These are phyloP conservation scores for Elymnias hypermnestra DNA, from an alignment of 1,140 invertebrate genomes.

Conservation along the genomic window DNA sequence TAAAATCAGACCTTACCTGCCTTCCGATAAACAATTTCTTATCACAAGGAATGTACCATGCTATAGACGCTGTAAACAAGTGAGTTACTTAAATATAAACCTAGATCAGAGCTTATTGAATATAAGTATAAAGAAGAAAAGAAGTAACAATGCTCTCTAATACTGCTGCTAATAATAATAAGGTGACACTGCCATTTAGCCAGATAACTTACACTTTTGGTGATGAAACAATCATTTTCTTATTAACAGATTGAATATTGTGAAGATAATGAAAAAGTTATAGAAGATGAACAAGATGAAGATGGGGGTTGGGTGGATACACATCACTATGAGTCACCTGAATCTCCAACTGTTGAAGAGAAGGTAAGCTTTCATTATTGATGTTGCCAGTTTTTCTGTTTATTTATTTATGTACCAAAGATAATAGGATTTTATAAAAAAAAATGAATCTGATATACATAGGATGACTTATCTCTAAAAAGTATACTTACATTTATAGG, in stretches of 20 bases:
- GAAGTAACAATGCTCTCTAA: no score
- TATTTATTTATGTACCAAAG: no score
- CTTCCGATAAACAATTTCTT: constrained; percentile 97
- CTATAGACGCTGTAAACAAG: constrained; percentile 93
- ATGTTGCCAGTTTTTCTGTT: not conserved
- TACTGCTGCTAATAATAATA: no score
- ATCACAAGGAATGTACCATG: constrained; percentile 98
- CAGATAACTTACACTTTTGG: no score
- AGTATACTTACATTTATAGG: no score
- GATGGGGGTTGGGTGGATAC: constrained; percentile 99
- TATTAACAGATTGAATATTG: constrained; percentile 87
- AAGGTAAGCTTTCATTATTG: constrained; percentile 68
- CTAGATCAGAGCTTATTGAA: no score
- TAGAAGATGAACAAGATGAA: constrained; percentile 92
- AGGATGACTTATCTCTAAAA: no score
- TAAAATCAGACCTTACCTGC: constrained; percentile 91
- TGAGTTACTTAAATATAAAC: constrained; percentile 58
- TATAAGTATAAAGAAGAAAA: no score
- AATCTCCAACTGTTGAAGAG: constrained; percentile 80
- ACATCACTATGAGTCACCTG: constrained; percentile 88
- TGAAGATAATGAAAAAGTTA: constrained; percentile 90
- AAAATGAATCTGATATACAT: no score
- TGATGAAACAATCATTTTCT: not conserved
- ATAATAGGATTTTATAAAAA: no score
- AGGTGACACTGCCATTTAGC: no score